Base-by-base conservation (phyloP, 1,140 invertebrate genomes). In the Pentalonia nigronervosa region DNA sequence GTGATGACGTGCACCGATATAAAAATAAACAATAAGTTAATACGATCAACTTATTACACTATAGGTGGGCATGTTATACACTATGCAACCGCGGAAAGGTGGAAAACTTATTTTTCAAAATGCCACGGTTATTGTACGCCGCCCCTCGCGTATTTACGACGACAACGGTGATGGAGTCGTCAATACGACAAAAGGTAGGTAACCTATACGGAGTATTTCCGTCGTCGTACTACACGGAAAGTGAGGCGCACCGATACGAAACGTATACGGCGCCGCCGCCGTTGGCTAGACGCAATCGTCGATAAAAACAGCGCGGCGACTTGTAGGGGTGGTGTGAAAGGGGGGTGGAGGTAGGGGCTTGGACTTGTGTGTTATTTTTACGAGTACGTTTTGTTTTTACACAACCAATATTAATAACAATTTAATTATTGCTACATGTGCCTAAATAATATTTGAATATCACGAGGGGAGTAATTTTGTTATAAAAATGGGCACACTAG, bases 171-270 rank as follows among this genome's bases (percentile, higher is more conserved):
- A 30, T 20, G 14, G 14, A 76, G 30, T 76, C 60, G 30, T 76
- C 60, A 76, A 76, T 76, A 76, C 60, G 60, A 76, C 60, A 76
- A 76, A 76, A 76, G 60, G 60, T 6, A 76, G 60, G 60, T 76
- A 76, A 76, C 60, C 14, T 17, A 76, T 76, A 76, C 30, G 60
- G 60, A 6, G n/a, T n/a, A n/a, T n/a, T n/a, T 76, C n/a, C 60
- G 30, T 67, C 60, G 30, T 21, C 7, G n/a, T 17, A n/a, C 30
- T 14, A 76, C 11, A 30, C 14, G 6, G 60, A 67, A 67, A n/a
- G 60, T n/a, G 60, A n/a, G 60, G 30, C 14, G 60, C 60, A 30
- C 30, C n/a, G 60, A 76, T 76, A 76, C 60, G 60, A 76, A 76
- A 76, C 60, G n/a, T 17, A 30, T 14, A 76, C 60, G 60, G 60